Conservation (phyloP, 2,888 invertebrate genomes). For the Phanerotoma sp. region DNA sequence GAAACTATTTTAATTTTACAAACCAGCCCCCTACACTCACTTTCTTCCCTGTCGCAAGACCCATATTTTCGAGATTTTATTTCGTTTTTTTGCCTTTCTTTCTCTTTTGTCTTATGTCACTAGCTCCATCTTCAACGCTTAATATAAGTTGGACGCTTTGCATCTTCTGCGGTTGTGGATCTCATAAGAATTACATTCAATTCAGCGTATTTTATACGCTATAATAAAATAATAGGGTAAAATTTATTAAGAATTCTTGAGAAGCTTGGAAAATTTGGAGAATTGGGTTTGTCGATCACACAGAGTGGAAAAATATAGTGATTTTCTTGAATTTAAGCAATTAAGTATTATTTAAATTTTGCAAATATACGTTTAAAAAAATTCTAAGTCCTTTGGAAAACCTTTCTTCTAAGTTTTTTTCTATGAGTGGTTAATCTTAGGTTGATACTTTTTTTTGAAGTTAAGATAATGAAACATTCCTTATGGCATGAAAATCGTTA, state of each 20-base stretch:
- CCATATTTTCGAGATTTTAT: conserved; percentile 31
- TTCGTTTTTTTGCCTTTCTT: conserved; percentile 4
- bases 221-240: conserved; percentile 15
- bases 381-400: too few relatives aligned
- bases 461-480: too few relatives aligned
- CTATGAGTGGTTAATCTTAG: too few relatives aligned
- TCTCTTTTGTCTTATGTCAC: background rate
- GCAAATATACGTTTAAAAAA: too few relatives aligned
- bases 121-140: conserved; percentile 26
- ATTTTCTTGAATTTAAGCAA: too few relatives aligned
- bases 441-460: too few relatives aligned
- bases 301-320: too few relatives aligned
- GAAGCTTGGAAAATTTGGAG: too few relatives aligned
- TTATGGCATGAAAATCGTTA: too few relatives aligned
- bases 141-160: conserved; percentile 8
- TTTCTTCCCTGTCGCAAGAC: conserved; percentile 9
- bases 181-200: conserved; percentile 14
- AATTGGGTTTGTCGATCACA: too few relatives aligned
- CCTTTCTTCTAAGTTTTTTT: too few relatives aligned
- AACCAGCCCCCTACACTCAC: conserved; percentile 19
- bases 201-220: conserved; percentile 3
- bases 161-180: conserved; percentile 3
- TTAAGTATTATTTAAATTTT: too few relatives aligned
- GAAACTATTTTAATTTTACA: conserved; percentile 35
- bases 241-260: conserved; percentile 14